These are phyloP conservation scores for Lasioglossum malachurum DNA, from an alignment of 2,888 invertebrate species.

Conservation along the genomic window DNA sequence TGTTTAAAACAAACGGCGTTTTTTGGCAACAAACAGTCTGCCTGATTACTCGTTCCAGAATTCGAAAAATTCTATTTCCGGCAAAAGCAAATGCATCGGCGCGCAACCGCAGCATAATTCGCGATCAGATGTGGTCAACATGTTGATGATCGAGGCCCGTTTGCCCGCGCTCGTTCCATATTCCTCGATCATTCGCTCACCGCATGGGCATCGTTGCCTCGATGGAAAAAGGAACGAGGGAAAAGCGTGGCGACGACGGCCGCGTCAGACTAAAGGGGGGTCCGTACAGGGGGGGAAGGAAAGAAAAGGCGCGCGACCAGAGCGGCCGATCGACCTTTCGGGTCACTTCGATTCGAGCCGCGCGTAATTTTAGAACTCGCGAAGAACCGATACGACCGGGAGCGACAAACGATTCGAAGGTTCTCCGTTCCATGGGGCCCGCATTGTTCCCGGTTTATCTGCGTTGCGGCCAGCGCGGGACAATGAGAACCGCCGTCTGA, in stretches of 20 bases:
- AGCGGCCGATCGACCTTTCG: constrained; percentile 48
- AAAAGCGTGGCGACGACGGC: neutral
- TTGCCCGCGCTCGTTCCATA: neutral
- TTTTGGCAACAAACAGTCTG: neutral
- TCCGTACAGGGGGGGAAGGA: neutral
- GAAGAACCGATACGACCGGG: constrained; percentile 25
- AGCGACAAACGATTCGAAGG: neutral
- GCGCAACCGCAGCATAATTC: neutral
- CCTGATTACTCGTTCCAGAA: neutral
- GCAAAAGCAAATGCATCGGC: too few relatives aligned
- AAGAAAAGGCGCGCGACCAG: constrained; percentile 5
- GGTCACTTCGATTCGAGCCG: constrained; percentile 43
- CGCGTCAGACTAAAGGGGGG: neutral
- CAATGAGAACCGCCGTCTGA: constrained; percentile 74
- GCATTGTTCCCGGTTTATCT: constrained; percentile 30
- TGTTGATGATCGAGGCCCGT: neutral
- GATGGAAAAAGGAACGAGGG: neutral
- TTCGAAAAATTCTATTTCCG: too few relatives aligned
- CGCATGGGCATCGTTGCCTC: neutral
- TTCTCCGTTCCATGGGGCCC: constrained; percentile 19
- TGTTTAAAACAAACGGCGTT: neutral
- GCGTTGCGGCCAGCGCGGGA: neutral
- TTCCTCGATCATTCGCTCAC: neutral
- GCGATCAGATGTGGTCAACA: neutral
- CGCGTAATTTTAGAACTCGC: constrained; percentile 48